phyloP scores from a whole-genome alignment of 2,113 vertebrate genomes.

The Acrocephalus arundinaceus region DNA sequence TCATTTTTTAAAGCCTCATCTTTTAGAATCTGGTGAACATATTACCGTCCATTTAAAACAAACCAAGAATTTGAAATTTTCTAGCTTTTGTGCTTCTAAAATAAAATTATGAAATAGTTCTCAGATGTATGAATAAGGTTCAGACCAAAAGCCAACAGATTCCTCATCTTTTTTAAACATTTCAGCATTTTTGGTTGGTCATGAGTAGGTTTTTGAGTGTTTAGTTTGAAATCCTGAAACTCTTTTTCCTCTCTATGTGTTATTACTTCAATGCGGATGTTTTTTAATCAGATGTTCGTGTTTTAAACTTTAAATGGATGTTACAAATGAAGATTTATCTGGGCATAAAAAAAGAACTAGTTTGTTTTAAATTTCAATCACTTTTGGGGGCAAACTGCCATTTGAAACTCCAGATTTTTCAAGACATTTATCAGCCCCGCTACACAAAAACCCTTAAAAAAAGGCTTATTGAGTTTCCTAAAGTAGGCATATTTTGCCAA shows the following conservation, averaged over 20 bases:
- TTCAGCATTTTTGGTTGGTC: background rate
- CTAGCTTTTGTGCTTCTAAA: background rate
- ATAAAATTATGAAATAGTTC: background rate
- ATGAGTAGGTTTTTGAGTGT: background rate
- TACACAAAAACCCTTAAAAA: background rate
- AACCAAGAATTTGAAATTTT: background rate
- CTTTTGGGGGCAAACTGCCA: background rate
- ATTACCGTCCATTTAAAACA: background rate
- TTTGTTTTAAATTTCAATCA: background rate
- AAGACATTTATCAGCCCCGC: background rate
- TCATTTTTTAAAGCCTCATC: background rate
- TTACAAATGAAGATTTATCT: background rate
- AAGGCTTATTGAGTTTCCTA: background rate
- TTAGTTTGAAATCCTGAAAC: background rate
- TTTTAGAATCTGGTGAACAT: background rate
- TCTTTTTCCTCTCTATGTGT: background rate
- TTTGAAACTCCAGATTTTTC: background rate
- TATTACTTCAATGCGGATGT: background rate
- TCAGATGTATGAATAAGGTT: background rate
- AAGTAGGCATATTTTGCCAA: background rate
- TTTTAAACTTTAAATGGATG: background rate
- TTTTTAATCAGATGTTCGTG: background rate
- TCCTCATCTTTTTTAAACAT: background rate
- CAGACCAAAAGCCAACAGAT: background rate
- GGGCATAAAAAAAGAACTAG: background rate